These are phyloP conservation scores for Meghimatium bilineatum DNA, from an alignment of 2,888 invertebrate genomes.

Conservation along the genomic window DNA sequence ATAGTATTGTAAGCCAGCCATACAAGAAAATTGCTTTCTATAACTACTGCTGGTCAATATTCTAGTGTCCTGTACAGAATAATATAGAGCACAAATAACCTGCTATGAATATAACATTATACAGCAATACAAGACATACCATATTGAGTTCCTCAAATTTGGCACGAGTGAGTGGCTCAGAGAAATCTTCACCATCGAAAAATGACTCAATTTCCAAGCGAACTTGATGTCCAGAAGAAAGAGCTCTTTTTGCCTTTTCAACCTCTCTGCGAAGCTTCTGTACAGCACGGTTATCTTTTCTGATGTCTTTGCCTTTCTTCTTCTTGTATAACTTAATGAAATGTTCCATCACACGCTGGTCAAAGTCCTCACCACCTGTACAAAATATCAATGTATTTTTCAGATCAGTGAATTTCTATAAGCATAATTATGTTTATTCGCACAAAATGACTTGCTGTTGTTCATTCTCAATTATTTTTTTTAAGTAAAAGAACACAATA, in stretches of 20 bases:
- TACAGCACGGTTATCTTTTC: constrained; percentile 93
- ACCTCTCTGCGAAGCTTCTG: constrained; percentile 97
- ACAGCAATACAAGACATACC: constrained; percentile 81
- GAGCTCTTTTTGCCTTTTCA: constrained; percentile 96
- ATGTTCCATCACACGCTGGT: constrained; percentile 98
- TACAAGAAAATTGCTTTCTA: too few relatives aligned
- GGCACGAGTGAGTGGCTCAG: constrained; percentile 96
- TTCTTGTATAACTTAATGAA: constrained; percentile 99
- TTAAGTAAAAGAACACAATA: too few relatives aligned
- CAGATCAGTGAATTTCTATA: neutral
- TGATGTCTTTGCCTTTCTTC: constrained; percentile 98
- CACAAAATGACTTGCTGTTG: too few relatives aligned
- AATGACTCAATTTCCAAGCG: constrained; percentile 99
- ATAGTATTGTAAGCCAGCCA: too few relatives aligned
- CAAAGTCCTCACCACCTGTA: constrained; percentile 95
- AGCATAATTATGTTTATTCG: too few relatives aligned
- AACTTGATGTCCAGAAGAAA: constrained; percentile 96
- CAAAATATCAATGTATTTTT: neutral
- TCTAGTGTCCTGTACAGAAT: too few relatives aligned
- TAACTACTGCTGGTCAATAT: too few relatives aligned
- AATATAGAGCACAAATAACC: too few relatives aligned
- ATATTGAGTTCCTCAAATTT: constrained; percentile 99
- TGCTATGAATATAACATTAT: too few relatives aligned
- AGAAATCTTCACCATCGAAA: constrained; percentile 98
- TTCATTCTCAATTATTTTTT: too few relatives aligned